These are phyloP conservation scores for Clarias laeviceps DNA, from an alignment of 2,797 vertebrate genomes.

Conservation along the genomic window DNA sequence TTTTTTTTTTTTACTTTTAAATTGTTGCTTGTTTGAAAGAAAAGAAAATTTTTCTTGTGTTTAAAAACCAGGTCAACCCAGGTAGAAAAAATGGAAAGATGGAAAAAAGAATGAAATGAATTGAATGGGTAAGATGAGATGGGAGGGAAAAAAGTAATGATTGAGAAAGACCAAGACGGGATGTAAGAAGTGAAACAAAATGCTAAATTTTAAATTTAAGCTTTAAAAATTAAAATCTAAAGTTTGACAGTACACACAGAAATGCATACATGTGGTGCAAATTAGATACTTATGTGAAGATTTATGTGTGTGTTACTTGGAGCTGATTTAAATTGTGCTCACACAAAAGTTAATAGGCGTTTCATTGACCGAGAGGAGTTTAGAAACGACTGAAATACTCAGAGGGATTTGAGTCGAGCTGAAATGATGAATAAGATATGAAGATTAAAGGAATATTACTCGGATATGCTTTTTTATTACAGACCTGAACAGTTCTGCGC, in stretches of 20 bases:
- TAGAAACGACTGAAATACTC: not conserved
- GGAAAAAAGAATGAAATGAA: not conserved
- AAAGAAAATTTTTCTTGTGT: too few relatives aligned
- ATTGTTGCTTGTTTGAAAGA: too few relatives aligned
- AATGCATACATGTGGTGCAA: too few relatives aligned
- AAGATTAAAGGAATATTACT: not conserved
- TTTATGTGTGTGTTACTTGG: too few relatives aligned
- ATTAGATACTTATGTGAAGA: not conserved
- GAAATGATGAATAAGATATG: not conserved
- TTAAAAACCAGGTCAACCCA: not conserved
- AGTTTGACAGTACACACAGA: not conserved
- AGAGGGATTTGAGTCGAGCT: not conserved
- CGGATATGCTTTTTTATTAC: constrained; percentile 3
- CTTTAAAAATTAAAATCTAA: not conserved
- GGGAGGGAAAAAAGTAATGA: not conserved
- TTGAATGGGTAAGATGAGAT: too few relatives aligned
- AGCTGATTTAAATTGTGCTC: not conserved
- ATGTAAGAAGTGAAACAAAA: not conserved
- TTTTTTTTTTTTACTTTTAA: too few relatives aligned
- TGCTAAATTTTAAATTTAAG: not conserved
- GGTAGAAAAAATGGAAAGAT: not conserved
- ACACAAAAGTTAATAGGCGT: not conserved
- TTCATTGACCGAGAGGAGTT: not conserved
- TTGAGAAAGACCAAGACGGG: not conserved
- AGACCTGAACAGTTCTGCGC: not conserved